phyloP scores from a whole-genome alignment of 2,888 invertebrate species.

The Dorcus hopei region DNA sequence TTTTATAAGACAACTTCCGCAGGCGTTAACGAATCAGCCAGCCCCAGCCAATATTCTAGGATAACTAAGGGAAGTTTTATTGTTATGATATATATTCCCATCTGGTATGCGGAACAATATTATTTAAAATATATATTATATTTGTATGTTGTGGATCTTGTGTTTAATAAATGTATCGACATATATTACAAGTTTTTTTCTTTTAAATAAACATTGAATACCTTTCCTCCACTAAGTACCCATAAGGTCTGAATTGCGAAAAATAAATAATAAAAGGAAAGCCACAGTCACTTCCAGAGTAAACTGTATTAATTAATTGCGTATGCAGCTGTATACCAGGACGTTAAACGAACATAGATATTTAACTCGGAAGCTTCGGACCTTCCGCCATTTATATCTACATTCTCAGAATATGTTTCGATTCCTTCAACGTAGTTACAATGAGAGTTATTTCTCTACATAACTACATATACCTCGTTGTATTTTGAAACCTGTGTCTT shows the following conservation, averaged over 20 bases:
- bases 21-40: constrained; percentile 20
- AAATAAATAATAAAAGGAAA: background rate
- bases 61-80: constrained; percentile 34
- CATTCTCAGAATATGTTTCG: too few species aligned
- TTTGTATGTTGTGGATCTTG: constrained; percentile 48
- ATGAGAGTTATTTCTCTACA: too few species aligned
- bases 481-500: too few species aligned
- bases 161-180: constrained; percentile 42
- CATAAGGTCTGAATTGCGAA: background rate
- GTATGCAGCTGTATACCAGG: too few species aligned
- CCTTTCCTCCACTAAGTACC: background rate
- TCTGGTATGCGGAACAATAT: constrained; percentile 50
- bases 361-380: too few species aligned
- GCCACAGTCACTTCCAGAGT: background rate
- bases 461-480: too few species aligned
- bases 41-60: constrained; percentile 18
- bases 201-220: background rate
- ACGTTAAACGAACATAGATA: too few species aligned
- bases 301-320: background rate
- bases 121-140: constrained; percentile 40
- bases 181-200: constrained; percentile 3
- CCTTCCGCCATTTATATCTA: too few species aligned
- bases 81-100: constrained; percentile 45
- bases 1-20: background rate
- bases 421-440: too few species aligned